Evolutionary conservation across 2,888 invertebrate species (phyloP), one percentile per base, ranked within the genome.

Genomic region (Platycheirus albimanus): DNA sequence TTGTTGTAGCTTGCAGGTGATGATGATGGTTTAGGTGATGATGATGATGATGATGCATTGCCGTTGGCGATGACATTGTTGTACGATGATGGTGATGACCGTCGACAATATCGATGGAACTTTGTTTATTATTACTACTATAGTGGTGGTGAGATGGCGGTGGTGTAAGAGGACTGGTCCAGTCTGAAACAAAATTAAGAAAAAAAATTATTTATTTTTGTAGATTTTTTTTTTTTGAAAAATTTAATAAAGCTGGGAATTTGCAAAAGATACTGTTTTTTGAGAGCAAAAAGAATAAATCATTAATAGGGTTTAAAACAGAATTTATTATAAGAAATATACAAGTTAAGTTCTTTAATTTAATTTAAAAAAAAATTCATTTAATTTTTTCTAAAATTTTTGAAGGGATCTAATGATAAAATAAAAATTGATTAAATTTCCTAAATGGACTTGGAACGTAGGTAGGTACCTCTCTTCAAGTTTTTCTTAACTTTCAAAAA

Each of bases 121-220:
- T 81, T 74, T 58, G 58, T 58, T 58, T 58, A 28, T 85, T 83
- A 52, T 49, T 79, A 83, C 30, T 79, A 69, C 61, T 75, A 75
- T 83, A 85, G 43, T 85, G 85, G 76, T 83, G 85, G 67, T 86
- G 85, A 69, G 87, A 85, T 77, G 87, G 87, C 80, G 90, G 90
- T 86, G 89, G 89, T 85, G 89, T 89, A 86, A 90, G 87, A 67
- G 90, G 89, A 88, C 89, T 90, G 86, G 90, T 88, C 90, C 90
- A 90, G 87, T 90, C 90, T 90, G 85, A 20, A 86, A 17, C 75
- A 56, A 63, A 63, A 71, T 24, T 24, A 58, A 71, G 11, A 41
- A 58, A 47, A 67, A 67, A 52, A 33, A 58, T 36, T 10, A 56
- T 51, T 45, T 33, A 8, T 51, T 8, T 47, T 38, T 30, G n/a